A percentile compares a stretch with the other conserved stretches of the same genome.
Evolutionary conservation across 2,113 vertebrate species (phyloP).

Genomic region (Rynchops niger): DNA sequence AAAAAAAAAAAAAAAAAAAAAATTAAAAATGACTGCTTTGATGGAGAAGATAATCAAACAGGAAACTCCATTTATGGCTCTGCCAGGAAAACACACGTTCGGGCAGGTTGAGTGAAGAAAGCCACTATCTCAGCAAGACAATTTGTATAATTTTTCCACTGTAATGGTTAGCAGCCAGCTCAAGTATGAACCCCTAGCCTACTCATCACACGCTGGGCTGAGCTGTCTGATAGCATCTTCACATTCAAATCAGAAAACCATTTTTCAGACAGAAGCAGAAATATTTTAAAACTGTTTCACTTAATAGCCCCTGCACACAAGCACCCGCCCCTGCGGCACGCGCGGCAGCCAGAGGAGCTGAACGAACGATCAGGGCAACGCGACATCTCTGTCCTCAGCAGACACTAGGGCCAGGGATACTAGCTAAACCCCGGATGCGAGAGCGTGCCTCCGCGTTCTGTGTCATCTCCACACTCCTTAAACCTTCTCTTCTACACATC

Average conservation of each 20-base stretch:
- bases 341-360: neutral
- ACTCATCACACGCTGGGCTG: neutral
- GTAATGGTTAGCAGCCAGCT: neutral
- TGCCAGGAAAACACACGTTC: neutral
- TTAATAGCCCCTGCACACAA: neutral
- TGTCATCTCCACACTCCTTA: neutral
- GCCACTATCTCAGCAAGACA: neutral
- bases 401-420: neutral
- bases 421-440: neutral
- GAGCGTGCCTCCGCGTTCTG: neutral
- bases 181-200: neutral
- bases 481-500: neutral
- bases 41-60: neutral
- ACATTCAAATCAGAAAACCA: neutral
- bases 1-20: too few relatives aligned
- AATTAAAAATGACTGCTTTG: neutral
- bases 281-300: neutral
- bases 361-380: accelerated
- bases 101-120: neutral
- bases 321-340: neutral
- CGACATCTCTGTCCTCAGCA: neutral
- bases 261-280: neutral
- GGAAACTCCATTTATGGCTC: neutral
- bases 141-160: neutral
- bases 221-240: neutral